Base-by-base conservation (phyloP, 2,888 invertebrate genomes). In the Xylocampa areola region DNA sequence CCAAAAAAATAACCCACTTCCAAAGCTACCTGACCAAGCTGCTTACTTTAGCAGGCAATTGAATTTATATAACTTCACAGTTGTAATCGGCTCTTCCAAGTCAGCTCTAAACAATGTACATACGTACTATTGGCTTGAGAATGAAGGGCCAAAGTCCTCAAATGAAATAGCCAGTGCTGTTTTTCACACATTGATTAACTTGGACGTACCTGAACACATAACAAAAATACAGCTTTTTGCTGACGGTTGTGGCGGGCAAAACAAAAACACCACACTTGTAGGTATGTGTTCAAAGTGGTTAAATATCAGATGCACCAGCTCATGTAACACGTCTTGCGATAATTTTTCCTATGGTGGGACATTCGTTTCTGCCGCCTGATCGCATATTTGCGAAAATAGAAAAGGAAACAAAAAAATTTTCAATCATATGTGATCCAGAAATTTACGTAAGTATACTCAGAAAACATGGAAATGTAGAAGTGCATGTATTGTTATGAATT, bases 381-480 rank as follows among this genome's bases (percentile, higher is more conserved):
- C 19, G 37, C 19, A 37, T 37, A 21, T 21, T 37, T 21, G 37
- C 37, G 21, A 37, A 37, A 21, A 37, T 37, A 21, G 37, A 37
- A 13, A 37, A 21, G 19, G 21, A 36, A 36, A 21, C 19, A 19
- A 19, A 5, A 36, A 36, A 27, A 25, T 14, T 14, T 23, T 25
- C 16, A 14, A 27, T 40, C 25, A 16, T 32, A 44, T 32, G 44
- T 8, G 16, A 45, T 45, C 44, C 23, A 45, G 21, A 45, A 45
- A 21, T 23, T 44, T 14, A 44, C 32, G 44, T 44, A 21, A n/a
- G 32, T 44, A 14, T 44, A 14, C 32, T 44, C 44, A 44, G 21
- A 21, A 21, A 44, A 32, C 44, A 32, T 44, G 21, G 30, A 7
- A 44, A 30, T 32, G 32, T 21, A 32, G n/a, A n/a, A n/a, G n/a